Percentiles rank a stretch among this genome's conserved stretches.
phyloP scores from a whole-genome alignment of 2,797 vertebrate genomes.

The Sebastes iracundus region DNA sequence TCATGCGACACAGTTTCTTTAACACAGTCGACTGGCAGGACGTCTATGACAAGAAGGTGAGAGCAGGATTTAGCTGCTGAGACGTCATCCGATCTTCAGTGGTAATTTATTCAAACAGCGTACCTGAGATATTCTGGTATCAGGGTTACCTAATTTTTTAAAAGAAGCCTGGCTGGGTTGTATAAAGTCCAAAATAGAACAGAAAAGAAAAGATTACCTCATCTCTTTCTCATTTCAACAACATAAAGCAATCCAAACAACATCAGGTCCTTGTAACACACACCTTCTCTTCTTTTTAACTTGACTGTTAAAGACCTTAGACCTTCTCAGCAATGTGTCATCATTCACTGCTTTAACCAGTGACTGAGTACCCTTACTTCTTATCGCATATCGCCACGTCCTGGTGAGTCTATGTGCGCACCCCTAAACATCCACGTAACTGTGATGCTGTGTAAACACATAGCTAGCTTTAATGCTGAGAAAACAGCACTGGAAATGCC shows the following conservation, averaged over 20 bases:
- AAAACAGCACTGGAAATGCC: no score
- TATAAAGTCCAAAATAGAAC: constrained; percentile 43
- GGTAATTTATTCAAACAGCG: constrained; percentile 18
- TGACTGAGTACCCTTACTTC: no score
- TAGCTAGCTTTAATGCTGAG: no score
- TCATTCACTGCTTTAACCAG: no score
- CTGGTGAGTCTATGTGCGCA: no score
- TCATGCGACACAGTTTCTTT: constrained; percentile 97
- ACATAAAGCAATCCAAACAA: background rate
- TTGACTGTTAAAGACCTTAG: background rate
- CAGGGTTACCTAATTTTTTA: constrained; percentile 55
- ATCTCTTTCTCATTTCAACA: background rate
- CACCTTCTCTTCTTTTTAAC: background rate
- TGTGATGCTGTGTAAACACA: no score
- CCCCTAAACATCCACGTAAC: no score
- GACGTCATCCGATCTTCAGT: constrained; percentile 33
- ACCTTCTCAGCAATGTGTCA: background rate
- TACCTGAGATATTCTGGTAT: constrained; percentile 54
- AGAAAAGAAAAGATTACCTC: constrained; percentile 34
- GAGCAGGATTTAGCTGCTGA: constrained; percentile 36
- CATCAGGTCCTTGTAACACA: background rate
- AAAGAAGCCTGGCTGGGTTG: constrained; percentile 36
- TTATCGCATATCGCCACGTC: no score
- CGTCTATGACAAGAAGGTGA: constrained; percentile 97
- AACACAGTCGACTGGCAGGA: constrained; percentile 93